Conservation (phyloP, 2,797 vertebrate genomes). For the Ptychadena robeensis region DNA sequence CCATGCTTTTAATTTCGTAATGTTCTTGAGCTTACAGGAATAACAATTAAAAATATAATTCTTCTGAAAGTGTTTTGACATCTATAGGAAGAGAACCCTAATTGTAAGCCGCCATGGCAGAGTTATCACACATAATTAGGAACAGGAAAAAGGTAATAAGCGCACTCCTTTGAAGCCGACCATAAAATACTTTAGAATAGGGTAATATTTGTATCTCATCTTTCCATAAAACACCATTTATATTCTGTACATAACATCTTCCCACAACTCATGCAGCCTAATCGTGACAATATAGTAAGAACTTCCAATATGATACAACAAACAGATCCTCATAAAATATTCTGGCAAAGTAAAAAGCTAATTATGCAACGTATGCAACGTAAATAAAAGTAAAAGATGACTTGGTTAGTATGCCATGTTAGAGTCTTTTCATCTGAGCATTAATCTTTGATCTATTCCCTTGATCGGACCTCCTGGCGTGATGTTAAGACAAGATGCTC, state of each 20-base stretch:
- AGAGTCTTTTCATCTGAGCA: constrained; percentile 70
- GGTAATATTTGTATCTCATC: background rate
- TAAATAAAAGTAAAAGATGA: constrained; percentile 70
- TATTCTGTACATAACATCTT: background rate
- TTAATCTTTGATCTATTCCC: constrained; percentile 69
- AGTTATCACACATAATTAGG: constrained; percentile 2
- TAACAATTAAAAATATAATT: constrained; percentile 2
- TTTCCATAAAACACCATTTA: background rate
- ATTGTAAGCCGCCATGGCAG: background rate
- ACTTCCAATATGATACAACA: background rate
- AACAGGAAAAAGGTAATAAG: constrained; percentile 5
- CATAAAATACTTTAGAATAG: background rate
- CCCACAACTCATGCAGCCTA: background rate
- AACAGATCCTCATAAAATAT: background rate
- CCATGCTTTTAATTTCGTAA: background rate
- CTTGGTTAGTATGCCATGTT: constrained; percentile 67
- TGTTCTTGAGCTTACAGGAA: background rate
- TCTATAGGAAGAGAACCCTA: background rate
- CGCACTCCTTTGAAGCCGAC: background rate
- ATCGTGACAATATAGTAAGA: background rate
- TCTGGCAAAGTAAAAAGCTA: constrained; percentile 61
- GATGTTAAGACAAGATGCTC: constrained; percentile 33
- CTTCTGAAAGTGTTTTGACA: background rate
- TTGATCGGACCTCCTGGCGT: constrained; percentile 51
- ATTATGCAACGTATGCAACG: constrained; percentile 64